Evolutionary conservation across 2,797 vertebrate species (phyloP), one percentile per base, ranked within the genome.

Genomic region (Danionella dracula): DNA sequence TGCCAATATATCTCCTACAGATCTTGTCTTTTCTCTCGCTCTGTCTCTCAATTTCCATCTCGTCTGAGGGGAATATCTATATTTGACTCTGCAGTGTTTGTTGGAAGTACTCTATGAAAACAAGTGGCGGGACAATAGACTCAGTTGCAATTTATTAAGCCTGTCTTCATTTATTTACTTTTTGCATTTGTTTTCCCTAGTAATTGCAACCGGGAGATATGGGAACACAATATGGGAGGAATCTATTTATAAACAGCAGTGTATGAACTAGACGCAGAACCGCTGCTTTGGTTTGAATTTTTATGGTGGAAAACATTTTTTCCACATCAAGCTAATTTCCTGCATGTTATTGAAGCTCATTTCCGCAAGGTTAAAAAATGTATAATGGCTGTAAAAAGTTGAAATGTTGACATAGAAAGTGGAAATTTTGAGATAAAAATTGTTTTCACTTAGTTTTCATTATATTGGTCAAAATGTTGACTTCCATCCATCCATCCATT

Each of bases 1-100:
- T 66, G 51, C 63, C 63, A 66, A 66, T 66, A 66, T 56, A 66
- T 66, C 53, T 56, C 63, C 63, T 8, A 66, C 63, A 66, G 63
- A 66, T 56, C 63, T 66, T n/a, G 62, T 38, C 53, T 66, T 66
- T 54, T 48, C 51, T 40, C 29, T n/a, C 5, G 27, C 56, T 59
- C 56, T 46, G 31, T 66, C 51, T 66, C 53, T 56, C 51, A 46
- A 38, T 56, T 66, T 56, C 53, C 63, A 48, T 66, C 32, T 46
- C n/a, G 41, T 56, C 63, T 45, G 11, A 48, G 31, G 63, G 63
- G 63, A 66, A 57, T 66, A 57, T 66, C 42, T 66, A 57, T 66
- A 66, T 66, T 66, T 56, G 41, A 66, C 51, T 40, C 42, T 48
- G 42, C 63, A 29, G 51, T 48, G 63, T 56, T 66, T 65, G 31